phyloP scores from a whole-genome alignment of 2,797 vertebrate genomes.

The Leucoraja ocellata region DNA sequence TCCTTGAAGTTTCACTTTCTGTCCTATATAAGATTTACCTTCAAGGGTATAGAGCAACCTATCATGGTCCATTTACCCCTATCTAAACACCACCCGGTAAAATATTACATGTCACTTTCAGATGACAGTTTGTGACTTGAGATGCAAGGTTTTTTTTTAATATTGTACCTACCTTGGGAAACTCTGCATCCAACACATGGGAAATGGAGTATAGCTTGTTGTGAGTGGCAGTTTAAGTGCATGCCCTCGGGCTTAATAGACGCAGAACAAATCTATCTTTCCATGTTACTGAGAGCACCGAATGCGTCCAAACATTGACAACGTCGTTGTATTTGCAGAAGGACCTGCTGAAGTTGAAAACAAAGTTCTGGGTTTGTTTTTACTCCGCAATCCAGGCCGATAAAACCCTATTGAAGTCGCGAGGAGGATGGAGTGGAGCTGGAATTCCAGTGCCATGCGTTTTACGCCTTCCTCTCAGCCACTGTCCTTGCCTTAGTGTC shows the following conservation, averaged over 20 bases:
- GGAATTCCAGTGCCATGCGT: too few relatives aligned
- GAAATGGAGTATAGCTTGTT: not conserved
- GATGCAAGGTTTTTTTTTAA: conserved; percentile 26
- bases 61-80: not conserved
- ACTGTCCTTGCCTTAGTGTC: too few relatives aligned
- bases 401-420: too few relatives aligned
- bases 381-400: too few relatives aligned
- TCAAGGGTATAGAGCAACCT: not conserved
- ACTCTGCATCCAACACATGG: not conserved
- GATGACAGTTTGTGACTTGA: conserved; percentile 28
- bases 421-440: too few relatives aligned
- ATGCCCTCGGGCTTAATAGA: conserved; percentile 19
- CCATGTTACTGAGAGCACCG: conserved; percentile 29
- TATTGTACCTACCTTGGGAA: conserved; percentile 28
- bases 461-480: too few relatives aligned
- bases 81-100: not conserved
- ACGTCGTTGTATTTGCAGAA: conserved; percentile 30
- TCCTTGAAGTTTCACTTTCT: not conserved
- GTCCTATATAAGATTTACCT: not conserved
- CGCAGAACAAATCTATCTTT: conserved; percentile 22
- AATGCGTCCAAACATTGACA: conserved; percentile 15
- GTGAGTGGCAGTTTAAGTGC: conserved; percentile 19
- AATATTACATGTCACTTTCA: conserved; percentile 36
- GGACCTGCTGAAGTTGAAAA: conserved; percentile 14
- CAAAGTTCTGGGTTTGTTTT: not conserved